Evolutionary conservation across 2,113 vertebrate genomes (phyloP).

Genomic region (Pterophyllum scalare): DNA sequence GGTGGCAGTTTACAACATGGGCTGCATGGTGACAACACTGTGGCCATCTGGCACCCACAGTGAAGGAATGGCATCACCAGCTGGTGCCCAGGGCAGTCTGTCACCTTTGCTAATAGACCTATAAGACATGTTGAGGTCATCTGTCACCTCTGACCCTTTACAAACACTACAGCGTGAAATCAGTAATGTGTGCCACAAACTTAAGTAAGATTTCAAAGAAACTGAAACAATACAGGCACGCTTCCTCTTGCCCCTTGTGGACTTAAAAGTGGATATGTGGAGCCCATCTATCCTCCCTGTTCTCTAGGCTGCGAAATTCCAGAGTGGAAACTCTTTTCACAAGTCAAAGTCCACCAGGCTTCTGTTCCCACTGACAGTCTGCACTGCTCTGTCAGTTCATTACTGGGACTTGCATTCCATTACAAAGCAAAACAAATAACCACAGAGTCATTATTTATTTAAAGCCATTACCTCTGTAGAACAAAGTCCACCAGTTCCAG

Average conservation of each 20-base stretch:
- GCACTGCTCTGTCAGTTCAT: conserved; percentile 48
- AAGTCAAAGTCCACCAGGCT: conserved; percentile 30
- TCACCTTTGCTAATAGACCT: conserved; percentile 39
- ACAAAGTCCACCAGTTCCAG: conserved; percentile 31
- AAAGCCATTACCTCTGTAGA: conserved; percentile 46
- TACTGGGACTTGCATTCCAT: conserved; percentile 48
- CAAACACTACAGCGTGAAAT: conserved; percentile 24
- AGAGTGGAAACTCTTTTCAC: conserved; percentile 50
- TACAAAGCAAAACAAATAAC: conserved; percentile 65
- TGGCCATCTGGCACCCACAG: conserved; percentile 50
- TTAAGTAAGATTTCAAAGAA: conserved; percentile 34
- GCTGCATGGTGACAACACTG: conserved; percentile 7
- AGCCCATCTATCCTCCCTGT: conserved; percentile 28
- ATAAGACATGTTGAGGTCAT: conserved; percentile 30
- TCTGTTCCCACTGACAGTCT: conserved; percentile 45
- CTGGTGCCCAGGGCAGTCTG: conserved; percentile 34
- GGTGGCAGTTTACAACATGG: conserved; percentile 25
- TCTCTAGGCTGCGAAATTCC: conserved; percentile 9
- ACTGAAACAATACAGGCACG: conserved; percentile 35
- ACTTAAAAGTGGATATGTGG: conserved; percentile 45
- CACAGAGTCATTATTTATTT: conserved; percentile 60
- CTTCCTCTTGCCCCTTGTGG: conserved; percentile 44
- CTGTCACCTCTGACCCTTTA: conserved; percentile 19
- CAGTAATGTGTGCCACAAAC: conserved; percentile 26
- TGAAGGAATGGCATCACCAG: conserved; percentile 25